Evolutionary conservation across 1,140 invertebrate genomes (phyloP).

Genomic region (Drosophila nigromelanica): DNA sequence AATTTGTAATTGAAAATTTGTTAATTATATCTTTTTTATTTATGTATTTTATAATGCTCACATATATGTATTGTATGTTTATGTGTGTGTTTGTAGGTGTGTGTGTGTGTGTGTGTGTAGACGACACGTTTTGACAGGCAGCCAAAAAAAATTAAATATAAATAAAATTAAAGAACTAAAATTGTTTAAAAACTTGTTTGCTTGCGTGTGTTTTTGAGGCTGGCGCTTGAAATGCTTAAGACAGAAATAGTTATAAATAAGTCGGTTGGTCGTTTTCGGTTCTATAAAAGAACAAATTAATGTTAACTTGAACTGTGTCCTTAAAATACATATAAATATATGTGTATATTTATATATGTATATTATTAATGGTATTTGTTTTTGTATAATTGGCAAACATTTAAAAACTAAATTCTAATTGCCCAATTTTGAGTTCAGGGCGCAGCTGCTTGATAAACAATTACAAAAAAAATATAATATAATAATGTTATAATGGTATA

Average conservation of each 20-base stretch:
- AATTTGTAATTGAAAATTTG: slow-evolving; percentile 63
- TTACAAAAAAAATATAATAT: slow-evolving; percentile 18
- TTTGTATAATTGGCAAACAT: slow-evolving; percentile 45
- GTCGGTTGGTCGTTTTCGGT: slow-evolving; percentile 23
- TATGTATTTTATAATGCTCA: slow-evolving; percentile 73
- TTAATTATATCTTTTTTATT: slow-evolving; percentile 35
- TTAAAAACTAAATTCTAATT: slow-evolving; percentile 11
- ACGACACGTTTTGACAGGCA: slow-evolving; percentile 49
- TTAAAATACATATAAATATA: slow-evolving; percentile 62
- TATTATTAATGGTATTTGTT: slow-evolving; percentile 46
- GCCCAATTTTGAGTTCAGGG: neutral
- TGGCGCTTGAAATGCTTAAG: neutral
- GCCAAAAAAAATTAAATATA: slow-evolving; percentile 25
- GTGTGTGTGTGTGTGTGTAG: slow-evolving; percentile 20
- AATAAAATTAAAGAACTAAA: slow-evolving; percentile 38
- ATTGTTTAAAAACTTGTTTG: neutral
- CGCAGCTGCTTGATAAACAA: slow-evolving; percentile 12
- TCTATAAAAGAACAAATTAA: slow-evolving; percentile 56
- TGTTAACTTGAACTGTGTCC: slow-evolving; percentile 82
- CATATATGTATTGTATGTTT: slow-evolving; percentile 38
- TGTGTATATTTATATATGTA: slow-evolving; percentile 27
- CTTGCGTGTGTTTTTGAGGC: no score
- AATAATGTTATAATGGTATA: slow-evolving; percentile 9
- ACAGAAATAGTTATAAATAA: slow-evolving; percentile 46
- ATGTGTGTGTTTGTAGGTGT: slow-evolving; percentile 21